Percentiles rank a stretch among this genome's conserved stretches.
phyloP scores from a whole-genome alignment of 2,888 invertebrate genomes.

The Tromatobia lineatoria region DNA sequence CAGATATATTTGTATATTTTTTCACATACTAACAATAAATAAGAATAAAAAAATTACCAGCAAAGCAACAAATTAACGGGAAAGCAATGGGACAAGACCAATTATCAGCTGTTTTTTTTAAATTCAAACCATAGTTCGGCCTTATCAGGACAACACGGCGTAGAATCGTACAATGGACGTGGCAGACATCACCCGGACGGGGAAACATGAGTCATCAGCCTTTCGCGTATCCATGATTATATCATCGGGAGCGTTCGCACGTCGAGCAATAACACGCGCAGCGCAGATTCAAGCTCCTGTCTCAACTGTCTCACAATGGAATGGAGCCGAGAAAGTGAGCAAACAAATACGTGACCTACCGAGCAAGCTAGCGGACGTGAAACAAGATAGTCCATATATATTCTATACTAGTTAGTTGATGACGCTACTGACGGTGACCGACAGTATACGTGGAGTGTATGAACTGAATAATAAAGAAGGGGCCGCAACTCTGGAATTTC shows the following conservation, averaged over 20 bases:
- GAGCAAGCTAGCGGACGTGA: neutral
- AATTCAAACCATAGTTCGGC: neutral
- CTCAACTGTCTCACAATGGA: neutral
- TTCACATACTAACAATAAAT: too few species aligned
- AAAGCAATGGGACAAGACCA: neutral
- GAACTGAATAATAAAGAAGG: slow-evolving; percentile 16
- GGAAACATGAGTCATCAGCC: slow-evolving; percentile 34
- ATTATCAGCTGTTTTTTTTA: neutral
- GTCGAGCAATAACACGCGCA: slow-evolving; percentile 41
- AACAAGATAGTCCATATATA: neutral
- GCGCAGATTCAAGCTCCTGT: slow-evolving; percentile 6
- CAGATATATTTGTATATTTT: too few species aligned
- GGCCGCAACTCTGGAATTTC: slow-evolving; percentile 29
- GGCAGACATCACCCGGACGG: neutral
- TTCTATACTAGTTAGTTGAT: neutral
- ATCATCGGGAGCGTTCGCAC: slow-evolving; percentile 24
- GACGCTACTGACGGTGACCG: neutral
- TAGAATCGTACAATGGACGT: neutral
- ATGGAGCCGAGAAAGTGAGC: slow-evolving; percentile 14
- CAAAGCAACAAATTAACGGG: too few species aligned
- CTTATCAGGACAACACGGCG: neutral
- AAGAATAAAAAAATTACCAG: too few species aligned
- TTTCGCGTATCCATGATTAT: slow-evolving; percentile 28
- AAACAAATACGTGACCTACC: slow-evolving; percentile 18
- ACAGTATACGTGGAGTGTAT: neutral